Conservation (phyloP, 2,797 vertebrate species). For the Xenops minutus region DNA sequence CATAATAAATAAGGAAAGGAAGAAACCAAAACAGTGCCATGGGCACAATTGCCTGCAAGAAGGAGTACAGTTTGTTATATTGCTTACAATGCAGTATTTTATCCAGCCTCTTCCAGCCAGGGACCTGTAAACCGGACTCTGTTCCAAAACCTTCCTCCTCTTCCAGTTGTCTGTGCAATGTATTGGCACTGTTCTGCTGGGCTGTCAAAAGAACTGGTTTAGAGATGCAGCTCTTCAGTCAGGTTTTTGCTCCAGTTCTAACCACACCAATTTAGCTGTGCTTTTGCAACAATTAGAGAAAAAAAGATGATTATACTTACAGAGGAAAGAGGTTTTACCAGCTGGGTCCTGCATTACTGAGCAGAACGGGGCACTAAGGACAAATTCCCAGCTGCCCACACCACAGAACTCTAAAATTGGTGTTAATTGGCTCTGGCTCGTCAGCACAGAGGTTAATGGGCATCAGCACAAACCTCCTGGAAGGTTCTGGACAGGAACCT, state of each 20-base stretch:
- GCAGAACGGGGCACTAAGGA: slow-evolving; percentile 5
- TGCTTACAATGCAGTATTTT: slow-evolving; percentile 86
- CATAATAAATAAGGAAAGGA: slow-evolving; percentile 63
- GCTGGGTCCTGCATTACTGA: neutral
- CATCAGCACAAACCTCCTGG: slow-evolving; percentile 30
- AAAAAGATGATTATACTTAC: slow-evolving; percentile 62
- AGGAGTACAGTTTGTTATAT: slow-evolving; percentile 83
- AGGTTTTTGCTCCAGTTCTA: slow-evolving; percentile 74
- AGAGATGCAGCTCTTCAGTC: slow-evolving; percentile 81
- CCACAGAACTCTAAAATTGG: slow-evolving; percentile 31
- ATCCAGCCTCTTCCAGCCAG: slow-evolving; percentile 85
- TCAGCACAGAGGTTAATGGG: neutral
- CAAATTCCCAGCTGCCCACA: slow-evolving; percentile 18
- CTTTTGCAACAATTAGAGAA: slow-evolving; percentile 45
- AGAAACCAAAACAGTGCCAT: slow-evolving; percentile 72
- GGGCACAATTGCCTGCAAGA: slow-evolving; percentile 78
- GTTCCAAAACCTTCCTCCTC: slow-evolving; percentile 84
- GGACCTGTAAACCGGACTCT: slow-evolving; percentile 83
- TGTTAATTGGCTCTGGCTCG: slow-evolving; percentile 2
- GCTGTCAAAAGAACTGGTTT: slow-evolving; percentile 84
- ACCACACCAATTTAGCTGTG: slow-evolving; percentile 45
- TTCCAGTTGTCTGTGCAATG: slow-evolving; percentile 82
- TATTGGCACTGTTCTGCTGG: slow-evolving; percentile 80
- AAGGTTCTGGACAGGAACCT: neutral
- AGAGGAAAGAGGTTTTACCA: slow-evolving; percentile 39